Evolutionary conservation across 1,140 invertebrate genomes (phyloP).

Genomic region (Drosophila sp.): DNA sequence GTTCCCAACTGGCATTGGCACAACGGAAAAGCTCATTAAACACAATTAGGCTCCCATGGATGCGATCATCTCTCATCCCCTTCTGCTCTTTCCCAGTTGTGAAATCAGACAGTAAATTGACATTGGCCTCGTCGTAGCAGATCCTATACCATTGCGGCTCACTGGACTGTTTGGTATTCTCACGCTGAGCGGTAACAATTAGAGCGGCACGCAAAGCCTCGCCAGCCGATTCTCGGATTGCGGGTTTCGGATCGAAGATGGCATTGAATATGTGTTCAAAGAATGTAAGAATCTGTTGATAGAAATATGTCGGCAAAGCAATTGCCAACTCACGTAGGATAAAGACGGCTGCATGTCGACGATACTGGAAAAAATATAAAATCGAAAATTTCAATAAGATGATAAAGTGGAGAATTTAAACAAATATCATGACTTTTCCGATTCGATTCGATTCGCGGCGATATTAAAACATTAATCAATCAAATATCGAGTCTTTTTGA

Average conservation of each 20-base stretch:
- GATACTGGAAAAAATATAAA: slow-evolving; percentile 84
- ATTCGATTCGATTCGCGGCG: too few species aligned
- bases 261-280: slow-evolving; percentile 98
- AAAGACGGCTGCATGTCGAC: slow-evolving; percentile 95
- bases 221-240: slow-evolving; percentile 95
- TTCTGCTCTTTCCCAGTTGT: slow-evolving; percentile 86
- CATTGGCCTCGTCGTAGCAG: slow-evolving; percentile 94
- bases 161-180: slow-evolving; percentile 94
- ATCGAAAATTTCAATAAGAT: not conserved
- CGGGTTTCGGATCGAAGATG: slow-evolving; percentile 95
- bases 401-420: too few species aligned
- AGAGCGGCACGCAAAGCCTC: slow-evolving; percentile 96
- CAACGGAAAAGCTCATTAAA: slow-evolving; percentile 97
- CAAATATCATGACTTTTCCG: too few species aligned
- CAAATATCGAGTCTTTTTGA: too few species aligned
- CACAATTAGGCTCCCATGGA: slow-evolving; percentile 96
- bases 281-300: slow-evolving; percentile 97
- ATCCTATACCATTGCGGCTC: slow-evolving; percentile 95
- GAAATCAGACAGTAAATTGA: slow-evolving; percentile 89
- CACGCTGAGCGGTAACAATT: slow-evolving; percentile 96
- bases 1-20: slow-evolving; percentile 95
- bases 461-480: too few species aligned
- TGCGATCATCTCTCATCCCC: slow-evolving; percentile 94
- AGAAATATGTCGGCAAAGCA: slow-evolving; percentile 98
- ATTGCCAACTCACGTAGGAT: slow-evolving; percentile 96